phyloP scores from a whole-genome alignment of 2,113 vertebrate genomes.

The Engystomops pustulosus region DNA sequence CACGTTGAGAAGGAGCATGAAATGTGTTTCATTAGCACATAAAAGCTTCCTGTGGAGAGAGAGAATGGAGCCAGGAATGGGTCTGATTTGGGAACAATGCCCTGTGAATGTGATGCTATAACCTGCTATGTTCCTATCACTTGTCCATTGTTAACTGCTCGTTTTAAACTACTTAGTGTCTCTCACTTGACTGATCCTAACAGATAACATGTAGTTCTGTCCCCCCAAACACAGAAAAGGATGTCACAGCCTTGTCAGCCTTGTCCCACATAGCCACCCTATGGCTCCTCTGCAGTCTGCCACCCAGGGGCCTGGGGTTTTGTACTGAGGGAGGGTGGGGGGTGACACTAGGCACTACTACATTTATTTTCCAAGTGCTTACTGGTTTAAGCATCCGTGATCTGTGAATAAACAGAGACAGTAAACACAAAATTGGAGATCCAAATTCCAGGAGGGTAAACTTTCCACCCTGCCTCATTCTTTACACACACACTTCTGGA shows the following conservation, averaged over 20 bases:
- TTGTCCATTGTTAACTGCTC: constrained; percentile 77
- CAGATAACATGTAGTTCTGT: constrained; percentile 78
- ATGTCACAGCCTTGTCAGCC: constrained; percentile 59
- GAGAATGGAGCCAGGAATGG: constrained; percentile 76
- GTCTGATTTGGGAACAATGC: constrained; percentile 78
- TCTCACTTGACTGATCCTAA: constrained; percentile 76
- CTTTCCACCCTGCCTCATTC: constrained; percentile 86
- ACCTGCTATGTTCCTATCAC: constrained; percentile 80
- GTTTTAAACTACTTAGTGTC: constrained; percentile 81
- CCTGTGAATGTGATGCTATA: constrained; percentile 79
- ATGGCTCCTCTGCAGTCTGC: constrained; percentile 16
- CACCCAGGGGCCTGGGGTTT: constrained; percentile 34
- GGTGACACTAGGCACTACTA: constrained; percentile 57
- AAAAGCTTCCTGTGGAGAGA: constrained; percentile 85
- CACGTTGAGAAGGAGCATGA: constrained; percentile 79
- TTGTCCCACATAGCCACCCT: background rate
- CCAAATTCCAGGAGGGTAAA: constrained; percentile 94
- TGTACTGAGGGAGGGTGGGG: constrained; percentile 29
- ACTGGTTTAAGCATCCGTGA: constrained; percentile 84
- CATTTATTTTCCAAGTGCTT: constrained; percentile 71
- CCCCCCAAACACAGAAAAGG: constrained; percentile 66
- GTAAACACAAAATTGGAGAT: constrained; percentile 84
- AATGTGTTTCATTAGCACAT: constrained; percentile 91
- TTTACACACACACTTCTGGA: constrained; percentile 94
- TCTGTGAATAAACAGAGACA: constrained; percentile 92